Base-by-base conservation (phyloP, 1,140 invertebrate genomes). In the Drosophila erecta region DNA sequence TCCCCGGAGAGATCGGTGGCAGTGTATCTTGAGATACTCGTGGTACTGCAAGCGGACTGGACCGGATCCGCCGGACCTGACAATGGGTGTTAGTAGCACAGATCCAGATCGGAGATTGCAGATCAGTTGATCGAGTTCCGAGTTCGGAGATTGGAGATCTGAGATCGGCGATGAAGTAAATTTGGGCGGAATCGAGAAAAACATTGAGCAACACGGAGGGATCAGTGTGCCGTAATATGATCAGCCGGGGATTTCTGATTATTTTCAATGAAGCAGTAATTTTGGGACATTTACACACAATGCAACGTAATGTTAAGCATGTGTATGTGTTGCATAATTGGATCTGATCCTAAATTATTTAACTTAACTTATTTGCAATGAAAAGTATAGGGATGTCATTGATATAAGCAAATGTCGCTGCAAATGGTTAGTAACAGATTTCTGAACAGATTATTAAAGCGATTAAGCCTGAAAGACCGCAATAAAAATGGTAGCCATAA, bases 61-160 rank as follows among this genome's bases (percentile, higher is more conserved):
- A 20, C 59, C 40, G 17, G 17, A 17, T 17, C 17, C 17, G 17
- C 20, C 20, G 24, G 37, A 20, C 59, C 40, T 35, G 27, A 69
- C 66, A 70, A 70, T 55, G 66, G 62, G 66, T 70, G 66, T 69
- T 70, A 69, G 62, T 69, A 55, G 66, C 62, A 54, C 44, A 44
- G 46, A 64, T 53, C 20, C 4, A 44, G 65, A 64, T 64, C 59
- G 40, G 4, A 35, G 56, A 60, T 60, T 14, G 33, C 4, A 22
- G 49, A 54, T 43, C 27, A 49, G 40, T 40, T 20, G 58, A 62
- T 66, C 62, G 3, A 64, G 44, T 50, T 66, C 4, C 62, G 24
- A 50, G 62, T 40, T 66, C 41, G 12, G 14, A 14, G 37, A 24
- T 40, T 14, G 4, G 7, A 0, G 33, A 44, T 43, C 41, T 12